A percentile compares a stretch with the other conserved stretches of the same genome.
phyloP scores from a whole-genome alignment of 2,113 vertebrate species.

The Corydoras sp. region DNA sequence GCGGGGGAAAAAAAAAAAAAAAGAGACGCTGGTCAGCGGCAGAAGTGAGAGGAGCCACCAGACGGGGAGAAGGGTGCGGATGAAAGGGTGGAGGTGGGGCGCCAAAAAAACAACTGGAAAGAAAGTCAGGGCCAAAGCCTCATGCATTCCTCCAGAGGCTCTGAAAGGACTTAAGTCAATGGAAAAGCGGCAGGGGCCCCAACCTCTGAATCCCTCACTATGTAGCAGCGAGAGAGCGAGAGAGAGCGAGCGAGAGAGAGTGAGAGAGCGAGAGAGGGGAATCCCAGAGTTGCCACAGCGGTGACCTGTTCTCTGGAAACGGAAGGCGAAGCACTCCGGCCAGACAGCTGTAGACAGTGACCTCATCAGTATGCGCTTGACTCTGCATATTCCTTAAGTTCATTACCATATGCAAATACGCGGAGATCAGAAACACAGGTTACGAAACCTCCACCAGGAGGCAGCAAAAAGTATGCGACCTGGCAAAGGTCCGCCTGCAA shows the following conservation, averaged over 20 bases:
- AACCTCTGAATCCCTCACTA: slow-evolving; percentile 32
- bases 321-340: slow-evolving; percentile 17
- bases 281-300: slow-evolving; percentile 32
- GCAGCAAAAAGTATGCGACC: no score
- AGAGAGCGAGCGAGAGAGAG: no score
- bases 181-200: slow-evolving; percentile 21
- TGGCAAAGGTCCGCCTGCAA: no score
- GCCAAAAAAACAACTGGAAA: slow-evolving; percentile 28
- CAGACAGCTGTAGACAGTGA: slow-evolving; percentile 46
- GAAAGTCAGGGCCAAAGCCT: slow-evolving; percentile 29
- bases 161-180: background rate
- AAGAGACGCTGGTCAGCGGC: slow-evolving; percentile 24
- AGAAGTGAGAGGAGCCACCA: slow-evolving; percentile 33
- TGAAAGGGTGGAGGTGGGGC: background rate
- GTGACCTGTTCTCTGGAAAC: slow-evolving; percentile 42
- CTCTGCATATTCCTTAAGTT: no score
- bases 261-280: slow-evolving; percentile 20
- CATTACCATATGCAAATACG: no score
- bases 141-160: slow-evolving; percentile 3
- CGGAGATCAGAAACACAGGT: no score
- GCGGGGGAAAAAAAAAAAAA: background rate
- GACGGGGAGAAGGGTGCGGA: slow-evolving; percentile 14
- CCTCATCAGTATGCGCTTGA: slow-evolving; percentile 28
- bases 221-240: slow-evolving; percentile 17
- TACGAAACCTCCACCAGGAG: no score